Base-by-base conservation (phyloP, 2,888 invertebrate species). In the Chironomus tentans region DNA sequence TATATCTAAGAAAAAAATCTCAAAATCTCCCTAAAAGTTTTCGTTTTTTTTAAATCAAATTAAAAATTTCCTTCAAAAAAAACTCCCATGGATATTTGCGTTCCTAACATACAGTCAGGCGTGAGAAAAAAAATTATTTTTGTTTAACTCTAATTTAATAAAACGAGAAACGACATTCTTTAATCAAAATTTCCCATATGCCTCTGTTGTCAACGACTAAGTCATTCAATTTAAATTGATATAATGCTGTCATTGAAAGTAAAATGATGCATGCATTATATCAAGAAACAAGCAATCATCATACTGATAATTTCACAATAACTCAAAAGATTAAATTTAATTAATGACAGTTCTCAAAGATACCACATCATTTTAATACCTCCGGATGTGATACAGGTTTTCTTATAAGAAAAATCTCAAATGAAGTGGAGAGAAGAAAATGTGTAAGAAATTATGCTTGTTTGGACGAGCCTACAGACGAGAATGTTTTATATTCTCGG, bases 311-410 rank as follows among this genome's bases (percentile, higher is more conserved):
- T 38, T 38, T 12, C 65, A 24, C 3, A 12, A 24, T 65, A n/a
- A 65, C 21, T 65, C 5, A 10, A 65, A 65, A 65, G 65, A 71
- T 71, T 71, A 71, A 71, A 50, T 71, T 71, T 50, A 71, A 71
- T 70, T 70, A 70, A 46, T 7, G 46, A 24, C 70, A 70, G 18
- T 70, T 70, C 46, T 7, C 71, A 65, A 50, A 6, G 38, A 68
- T 38, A 46, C 46, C 12, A 28, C n/a, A 68, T 24, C 13, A 62
- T 62, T 24, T 65, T 65, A 3, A 21, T 24, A 21, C 22, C 68
- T 68, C 28, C 68, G 28, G 68, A 68, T 68, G 68, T 68, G 7
- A 68, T 50, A 56, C 68, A 21, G 68, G 68, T 68, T 68, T 68
- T n/a, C 68, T 68, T 4, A 15, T 38, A 3, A 38, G 10, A 10